Evolutionary conservation across 1,140 invertebrate species (phyloP).

Genomic region (Nomia melanderi): DNA sequence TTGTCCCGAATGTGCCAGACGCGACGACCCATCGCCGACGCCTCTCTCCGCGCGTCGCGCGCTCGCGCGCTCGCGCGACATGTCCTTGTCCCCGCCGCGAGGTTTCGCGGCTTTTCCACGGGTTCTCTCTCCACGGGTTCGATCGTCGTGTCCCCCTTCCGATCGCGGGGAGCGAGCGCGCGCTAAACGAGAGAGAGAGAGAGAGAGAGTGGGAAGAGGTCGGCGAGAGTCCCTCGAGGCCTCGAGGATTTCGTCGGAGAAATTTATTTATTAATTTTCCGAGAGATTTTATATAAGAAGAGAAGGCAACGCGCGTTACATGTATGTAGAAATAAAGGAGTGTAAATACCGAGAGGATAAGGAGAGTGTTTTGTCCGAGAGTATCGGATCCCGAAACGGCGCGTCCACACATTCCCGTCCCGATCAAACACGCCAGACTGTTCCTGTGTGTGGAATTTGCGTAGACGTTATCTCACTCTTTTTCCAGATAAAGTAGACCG

Average conservation of each 20-base stretch:
- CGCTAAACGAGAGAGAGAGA: too few species aligned
- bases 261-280: constrained; percentile 68
- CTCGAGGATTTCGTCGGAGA: too few species aligned
- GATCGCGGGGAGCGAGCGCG: too few species aligned
- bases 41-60: neutral
- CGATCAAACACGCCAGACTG: neutral
- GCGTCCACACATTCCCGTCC: too few species aligned
- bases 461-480: constrained; percentile 41
- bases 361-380: constrained; percentile 46
- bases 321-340: constrained; percentile 75
- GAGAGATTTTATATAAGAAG: constrained; percentile 63
- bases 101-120: too few species aligned
- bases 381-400: constrained; percentile 24
- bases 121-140: too few species aligned
- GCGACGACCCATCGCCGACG: neutral
- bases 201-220: too few species aligned
- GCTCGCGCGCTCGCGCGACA: too few species aligned
- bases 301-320: constrained; percentile 36
- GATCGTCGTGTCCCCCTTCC: too few species aligned
- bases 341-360: constrained; percentile 54
- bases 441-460: constrained; percentile 23
- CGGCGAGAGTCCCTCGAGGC: too few species aligned
- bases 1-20: neutral
- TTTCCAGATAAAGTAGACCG: constrained; percentile 63
- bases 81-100: too few species aligned